These are phyloP conservation scores for Meta bourneti DNA, from an alignment of 2,888 invertebrate species.

Conservation along the genomic window DNA sequence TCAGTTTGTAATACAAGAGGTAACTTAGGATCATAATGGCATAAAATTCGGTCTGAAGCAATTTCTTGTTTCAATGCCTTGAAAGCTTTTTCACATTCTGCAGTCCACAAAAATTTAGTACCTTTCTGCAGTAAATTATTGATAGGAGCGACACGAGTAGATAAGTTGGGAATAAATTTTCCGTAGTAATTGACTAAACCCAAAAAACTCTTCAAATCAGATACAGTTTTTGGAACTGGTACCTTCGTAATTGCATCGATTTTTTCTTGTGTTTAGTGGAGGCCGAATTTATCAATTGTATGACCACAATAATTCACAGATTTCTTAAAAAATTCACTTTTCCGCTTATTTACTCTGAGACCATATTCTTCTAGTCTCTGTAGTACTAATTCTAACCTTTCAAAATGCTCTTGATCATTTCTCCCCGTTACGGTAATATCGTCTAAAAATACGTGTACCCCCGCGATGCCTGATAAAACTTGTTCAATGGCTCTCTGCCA, in stretches of 20 bases:
- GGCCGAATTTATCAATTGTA: conserved; percentile 48
- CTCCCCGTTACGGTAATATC: too few relatives aligned
- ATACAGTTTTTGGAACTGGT: conserved; percentile 61
- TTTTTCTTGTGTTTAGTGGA: conserved; percentile 54
- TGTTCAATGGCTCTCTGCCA: too few relatives aligned
- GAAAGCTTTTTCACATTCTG: conserved; percentile 42
- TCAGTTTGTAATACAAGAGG: conserved; percentile 79
- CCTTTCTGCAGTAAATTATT: conserved; percentile 53
- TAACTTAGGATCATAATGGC: conserved; percentile 78
- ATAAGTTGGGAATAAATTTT: conserved; percentile 53
- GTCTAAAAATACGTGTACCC: too few relatives aligned
- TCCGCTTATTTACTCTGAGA: too few relatives aligned
- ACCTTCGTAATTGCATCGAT: conserved; percentile 57
- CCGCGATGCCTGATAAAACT: too few relatives aligned
- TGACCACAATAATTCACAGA: conserved; percentile 18
- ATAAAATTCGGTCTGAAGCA: conserved; percentile 74
- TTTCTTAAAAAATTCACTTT: neutral
- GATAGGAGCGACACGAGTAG: conserved; percentile 40
- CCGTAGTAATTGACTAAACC: conserved; percentile 63
- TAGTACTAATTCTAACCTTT: too few relatives aligned
- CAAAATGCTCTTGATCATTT: too few relatives aligned
- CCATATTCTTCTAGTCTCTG: too few relatives aligned
- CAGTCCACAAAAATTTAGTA: conserved; percentile 43
- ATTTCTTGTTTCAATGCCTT: conserved; percentile 36
- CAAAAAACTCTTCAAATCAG: conserved; percentile 63